These are phyloP conservation scores for Zaprionus taronus DNA, from an alignment of 1,140 invertebrate genomes.

Conservation along the genomic window DNA sequence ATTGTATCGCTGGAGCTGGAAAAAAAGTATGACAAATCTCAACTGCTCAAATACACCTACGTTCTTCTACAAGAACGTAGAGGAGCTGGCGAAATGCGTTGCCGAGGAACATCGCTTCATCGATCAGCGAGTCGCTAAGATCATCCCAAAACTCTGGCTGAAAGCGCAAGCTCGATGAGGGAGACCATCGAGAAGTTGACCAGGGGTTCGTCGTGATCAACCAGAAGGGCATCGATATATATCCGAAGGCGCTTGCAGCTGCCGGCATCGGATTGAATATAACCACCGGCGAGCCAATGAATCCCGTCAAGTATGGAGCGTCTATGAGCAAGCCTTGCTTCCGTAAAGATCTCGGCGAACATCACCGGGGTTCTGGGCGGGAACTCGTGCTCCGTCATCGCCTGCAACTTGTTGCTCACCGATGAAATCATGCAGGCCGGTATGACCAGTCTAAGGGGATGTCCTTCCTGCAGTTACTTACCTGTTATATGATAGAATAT, in stretches of 20 bases:
- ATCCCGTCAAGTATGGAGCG: conserved; percentile 92
- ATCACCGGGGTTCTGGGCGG: no score
- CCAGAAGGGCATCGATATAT: conserved; percentile 99
- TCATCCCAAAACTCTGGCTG: no score
- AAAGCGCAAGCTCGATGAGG: no score
- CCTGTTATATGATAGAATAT: neutral
- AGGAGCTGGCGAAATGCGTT: conserved; percentile 96
- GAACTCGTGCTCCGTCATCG: conserved; percentile 97
- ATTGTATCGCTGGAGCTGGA: conserved; percentile 99
- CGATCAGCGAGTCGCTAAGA: conserved; percentile 96
- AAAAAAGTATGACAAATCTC: conserved; percentile 97
- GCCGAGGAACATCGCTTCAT: conserved; percentile 97
- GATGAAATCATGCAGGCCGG: conserved; percentile 99
- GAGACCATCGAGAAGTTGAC: no score
- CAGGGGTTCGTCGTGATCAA: conserved; percentile 98
- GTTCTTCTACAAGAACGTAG: conserved; percentile 99
- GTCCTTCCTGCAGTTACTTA: neutral
- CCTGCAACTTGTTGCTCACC: conserved; percentile 97
- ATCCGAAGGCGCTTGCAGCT: conserved; percentile 96
- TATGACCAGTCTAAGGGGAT: conserved; percentile 87
- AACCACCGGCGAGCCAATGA: conserved; percentile 92
- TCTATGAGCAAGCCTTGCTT: conserved; percentile 99
- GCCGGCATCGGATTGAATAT: conserved; percentile 97
- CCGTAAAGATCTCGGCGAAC: no score
- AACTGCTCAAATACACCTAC: no score